Base-by-base conservation (phyloP, 2,797 vertebrate genomes). In the Staurois parvus region DNA sequence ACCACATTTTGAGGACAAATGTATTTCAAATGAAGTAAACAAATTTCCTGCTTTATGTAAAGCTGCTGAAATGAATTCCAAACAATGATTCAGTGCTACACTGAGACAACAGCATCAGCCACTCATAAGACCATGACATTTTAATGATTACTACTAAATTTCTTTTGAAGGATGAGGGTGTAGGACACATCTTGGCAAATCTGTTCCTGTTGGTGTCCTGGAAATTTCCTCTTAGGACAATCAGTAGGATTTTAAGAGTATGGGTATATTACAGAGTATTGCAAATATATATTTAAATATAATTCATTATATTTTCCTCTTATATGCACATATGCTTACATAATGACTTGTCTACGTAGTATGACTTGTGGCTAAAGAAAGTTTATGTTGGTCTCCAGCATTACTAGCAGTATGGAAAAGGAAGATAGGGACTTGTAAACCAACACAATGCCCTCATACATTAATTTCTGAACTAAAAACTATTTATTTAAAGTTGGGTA, bases 21-120 rank as follows among this genome's bases (percentile, higher is more conserved):
- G 29, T 69, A 59, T 81, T 52, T 30, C 79, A 72, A 81, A 72
- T 81, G 48, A 72, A 81, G 37, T 32, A 40, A 72, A 26, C 37
- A 72, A 56, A 81, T 72, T 72, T n/a, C 48, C 24, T 81, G 79
- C 48, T 62, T 81, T 81, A 81, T 81, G 79, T 72, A 81, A 81
- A 72, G 30, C 48, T 72, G 32, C 48, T 28, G 79, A 72, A 81
- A 81, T 81, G 68, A 81, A 72, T 72, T 81, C 68, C 56, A 72
- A 72, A 67, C 68, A 81, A 81, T 81, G 48, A 81, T 59, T 81
- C 30, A 80, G 68, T 72, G 48, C 32, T 32, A 81, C n/a, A 59
- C 28, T 3, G n/a, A 72, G 70, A 72, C 30, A 56, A 81, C 79
- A 81, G 34, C 70, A 45, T 72, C 79, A 62, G 79, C 29, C 70